Evolutionary conservation across 1,140 invertebrate genomes (phyloP), one percentile per base, ranked within the genome.

Genomic region (Parasteatoda tepidariorum): DNA sequence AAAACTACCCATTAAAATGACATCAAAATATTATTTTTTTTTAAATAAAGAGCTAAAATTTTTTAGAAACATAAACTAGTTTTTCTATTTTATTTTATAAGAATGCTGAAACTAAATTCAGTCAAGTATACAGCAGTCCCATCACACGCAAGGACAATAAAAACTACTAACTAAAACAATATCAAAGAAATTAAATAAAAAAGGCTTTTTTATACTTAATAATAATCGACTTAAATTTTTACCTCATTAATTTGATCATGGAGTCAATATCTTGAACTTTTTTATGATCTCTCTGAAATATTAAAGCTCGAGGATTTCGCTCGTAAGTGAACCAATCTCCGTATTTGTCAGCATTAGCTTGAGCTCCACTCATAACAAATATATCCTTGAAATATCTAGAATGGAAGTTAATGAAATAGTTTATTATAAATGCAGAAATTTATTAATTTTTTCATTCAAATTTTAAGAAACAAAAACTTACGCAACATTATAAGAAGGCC

Each of bases 401-500:
- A 73, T 30, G 34, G 5, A 61, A 61, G 5, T n/a, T n/a, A n/a
- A n/a, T n/a, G n/a, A 48, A 18, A 48, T 48, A 4, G 9, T 48
- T 13, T 13, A 4, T 48, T 48, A 48, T 2, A 48, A 13, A 13
- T 2, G 18, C 1, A 18, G 1, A 2, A 48, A 48, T 9, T 13
- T 18, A 2, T 4, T 48, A 18, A 48, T 4, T 48, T 1, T 1
- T 4, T 13, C n/a, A 48, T 13, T 13, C 1, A 18, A 2, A 4
- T 48, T 18, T 13, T 4, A 0, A 18, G 0, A 1, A 6, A 22
- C 11, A 11, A 9, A 57, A 30, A 88, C 89, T 90, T 87, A 91
- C 48, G 96, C 94, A 84, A 93, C 89, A 85, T 97, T 97, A 86
- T 94, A 95, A 62, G 92, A 94, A 67, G 94, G 91, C 92, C 95